Percentiles rank a stretch among this genome's conserved stretches.
Evolutionary conservation across 30 jellyfish, hydroid and myxozoan genomes (phyloP).

Genomic region (Cassiopea xamachana): DNA sequence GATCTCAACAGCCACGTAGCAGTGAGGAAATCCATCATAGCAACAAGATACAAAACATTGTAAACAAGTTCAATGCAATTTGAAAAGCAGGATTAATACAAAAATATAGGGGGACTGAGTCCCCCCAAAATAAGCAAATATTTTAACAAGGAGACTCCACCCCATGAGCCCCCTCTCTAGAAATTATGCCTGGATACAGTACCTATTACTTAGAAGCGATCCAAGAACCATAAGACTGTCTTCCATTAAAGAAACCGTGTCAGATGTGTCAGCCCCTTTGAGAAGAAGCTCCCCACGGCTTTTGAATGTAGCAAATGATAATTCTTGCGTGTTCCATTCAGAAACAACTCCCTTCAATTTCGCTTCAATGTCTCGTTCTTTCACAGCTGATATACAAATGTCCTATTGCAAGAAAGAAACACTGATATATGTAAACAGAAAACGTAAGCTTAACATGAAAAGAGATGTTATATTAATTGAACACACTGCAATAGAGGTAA

Average conservation of each 20-base stretch:
- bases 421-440: neutral
- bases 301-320: conserved; percentile 75
- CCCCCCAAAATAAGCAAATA: too few species aligned
- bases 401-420: conserved; percentile 44
- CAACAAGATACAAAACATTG: too few species aligned
- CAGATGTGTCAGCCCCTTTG: conserved; percentile 86
- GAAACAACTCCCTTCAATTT: conserved; percentile 79
- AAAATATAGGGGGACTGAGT: too few species aligned
- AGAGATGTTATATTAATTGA: too few species aligned
- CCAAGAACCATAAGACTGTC: conserved; percentile 94
- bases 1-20: too few species aligned
- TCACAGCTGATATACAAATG: conserved; percentile 88
- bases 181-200: neutral
- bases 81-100: too few species aligned
- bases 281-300: conserved; percentile 88
- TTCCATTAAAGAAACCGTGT: conserved; percentile 85
- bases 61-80: too few species aligned
- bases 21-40: too few species aligned
- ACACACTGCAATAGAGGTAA: too few species aligned
- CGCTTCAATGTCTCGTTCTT: conserved; percentile 91
- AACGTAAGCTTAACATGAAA: too few species aligned
- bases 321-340: conserved; percentile 89
- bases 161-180: too few species aligned
- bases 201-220: conserved; percentile 89
- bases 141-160: too few species aligned